Base-by-base conservation (phyloP, 1,140 invertebrate species). In the Formica selysi region DNA sequence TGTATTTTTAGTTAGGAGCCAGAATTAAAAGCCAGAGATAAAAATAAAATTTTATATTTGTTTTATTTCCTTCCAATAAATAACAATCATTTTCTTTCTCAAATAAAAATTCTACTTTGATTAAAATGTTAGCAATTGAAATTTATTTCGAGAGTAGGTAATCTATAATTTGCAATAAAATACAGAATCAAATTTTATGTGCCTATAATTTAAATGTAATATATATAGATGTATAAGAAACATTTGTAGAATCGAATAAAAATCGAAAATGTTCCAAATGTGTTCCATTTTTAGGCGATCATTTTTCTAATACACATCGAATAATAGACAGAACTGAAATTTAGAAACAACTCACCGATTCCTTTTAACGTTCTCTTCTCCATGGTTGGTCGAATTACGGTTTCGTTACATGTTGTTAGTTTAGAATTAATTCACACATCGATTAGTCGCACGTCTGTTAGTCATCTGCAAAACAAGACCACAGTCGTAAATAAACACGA, bases 381-480 rank as follows among this genome's bases (percentile, higher is more conserved):
- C 74, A 83, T 83, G 79, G 73, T 71, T 44, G 26, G 7, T 61
- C 29, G 38, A 61, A 19, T n/a, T 13, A 26, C n/a, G 3, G 13
- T 29, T 26, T 73, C 38, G 67, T 61, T 83, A 83, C 44, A 67
- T 74, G 19, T 13, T 73, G 68, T 83, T 83, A 83, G 73, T 73
- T 83, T 26, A 38, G 7, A 83, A 38, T 83, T 83, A 83, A 74
- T 83, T 83, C 79, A 61, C 38, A 73, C 54, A 51, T 51, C 54
- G 54, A 38, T 83, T 74, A 83, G n/a, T 73, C 32, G 54, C 11
- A 73, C 38, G 26, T 26, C 26, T 61, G 29, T 68, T 81, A 83
- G 59, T 83, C 79, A 83, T 83, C 79, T 83, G 79, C 41, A 83
- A 83, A 83, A 62, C 54, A 73, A 83, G 68, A 83, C 26, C 68